phyloP scores from a whole-genome alignment of 2,888 invertebrate species.

The Chloroclysta siterata region DNA sequence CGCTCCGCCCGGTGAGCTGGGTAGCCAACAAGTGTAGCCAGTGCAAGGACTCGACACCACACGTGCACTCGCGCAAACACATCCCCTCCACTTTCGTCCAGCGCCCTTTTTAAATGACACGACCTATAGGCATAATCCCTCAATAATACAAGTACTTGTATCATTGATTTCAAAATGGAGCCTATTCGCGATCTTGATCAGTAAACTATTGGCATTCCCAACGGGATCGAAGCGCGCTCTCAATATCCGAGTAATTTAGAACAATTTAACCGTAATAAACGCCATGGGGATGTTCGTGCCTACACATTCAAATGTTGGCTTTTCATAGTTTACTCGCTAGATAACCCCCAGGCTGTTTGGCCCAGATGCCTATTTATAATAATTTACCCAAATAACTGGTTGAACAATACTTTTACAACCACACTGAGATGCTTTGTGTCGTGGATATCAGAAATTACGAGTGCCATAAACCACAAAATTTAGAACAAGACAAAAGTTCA shows the following conservation, averaged over 20 bases:
- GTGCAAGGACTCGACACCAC: too few relatives aligned
- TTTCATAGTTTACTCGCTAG: conserved; percentile 1
- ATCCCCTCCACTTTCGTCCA: too few relatives aligned
- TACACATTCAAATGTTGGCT: conserved; percentile 12
- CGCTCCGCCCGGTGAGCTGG: too few relatives aligned
- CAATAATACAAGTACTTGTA: not conserved
- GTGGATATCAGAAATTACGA: too few relatives aligned
- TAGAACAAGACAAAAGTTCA: too few relatives aligned
- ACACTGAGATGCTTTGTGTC: not conserved
- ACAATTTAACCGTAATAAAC: conserved; percentile 20
- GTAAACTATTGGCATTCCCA: conserved; percentile 10
- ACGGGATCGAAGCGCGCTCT: conserved; percentile 8
- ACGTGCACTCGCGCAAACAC: too few relatives aligned
- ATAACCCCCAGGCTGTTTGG: not conserved
- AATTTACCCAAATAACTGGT: not conserved
- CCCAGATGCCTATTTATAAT: not conserved
- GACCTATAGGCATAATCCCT: too few relatives aligned
- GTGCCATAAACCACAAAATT: too few relatives aligned
- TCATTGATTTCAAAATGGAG: conserved; percentile 1
- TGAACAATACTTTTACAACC: not conserved
- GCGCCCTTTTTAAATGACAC: too few relatives aligned
- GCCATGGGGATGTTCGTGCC: conserved; percentile 5
- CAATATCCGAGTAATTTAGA: conserved; percentile 21
- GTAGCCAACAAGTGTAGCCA: too few relatives aligned
- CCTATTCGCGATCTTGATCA: conserved; percentile 7